Evolutionary conservation across 2,797 vertebrate species (phyloP).

Genomic region (Hippopotamyrus pictus): DNA sequence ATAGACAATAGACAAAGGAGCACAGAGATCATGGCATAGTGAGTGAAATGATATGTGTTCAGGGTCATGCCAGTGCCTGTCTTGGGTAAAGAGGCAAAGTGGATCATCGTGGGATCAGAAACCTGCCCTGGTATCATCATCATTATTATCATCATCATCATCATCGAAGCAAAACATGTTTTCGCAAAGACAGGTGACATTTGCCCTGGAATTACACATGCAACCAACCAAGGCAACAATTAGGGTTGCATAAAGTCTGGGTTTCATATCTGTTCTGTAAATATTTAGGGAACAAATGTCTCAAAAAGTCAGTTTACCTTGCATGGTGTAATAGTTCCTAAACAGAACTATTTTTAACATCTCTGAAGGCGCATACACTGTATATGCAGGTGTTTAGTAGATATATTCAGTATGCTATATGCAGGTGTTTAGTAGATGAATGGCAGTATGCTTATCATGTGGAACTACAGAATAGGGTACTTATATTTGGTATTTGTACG

Average conservation of each 20-base stretch:
- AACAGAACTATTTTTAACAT: not conserved
- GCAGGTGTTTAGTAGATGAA: not conserved
- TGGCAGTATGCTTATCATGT: not conserved
- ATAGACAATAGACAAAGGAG: conserved; percentile 1
- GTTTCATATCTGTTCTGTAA: not conserved
- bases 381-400: not conserved
- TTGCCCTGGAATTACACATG: not conserved
- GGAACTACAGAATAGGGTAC: not conserved
- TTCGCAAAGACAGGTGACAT: not conserved
- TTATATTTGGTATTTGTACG: not conserved
- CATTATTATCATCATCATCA: not conserved
- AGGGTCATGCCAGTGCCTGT: not conserved
- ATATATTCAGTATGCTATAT: not conserved
- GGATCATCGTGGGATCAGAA: conserved; percentile 7
- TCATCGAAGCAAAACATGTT: not conserved
- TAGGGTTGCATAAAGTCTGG: not conserved
- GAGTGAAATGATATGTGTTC: not conserved
- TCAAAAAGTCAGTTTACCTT: not conserved
- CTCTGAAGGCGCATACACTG: not conserved
- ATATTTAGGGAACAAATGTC: not conserved
- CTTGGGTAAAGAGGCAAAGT: not conserved
- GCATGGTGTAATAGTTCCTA: not conserved
- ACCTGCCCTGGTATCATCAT: not conserved
- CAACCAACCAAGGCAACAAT: not conserved
- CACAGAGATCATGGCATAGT: not conserved